Percentiles rank a stretch among this genome's conserved stretches.
Evolutionary conservation across 92 coral and sea anemone genomes (phyloP).

Genomic region (Chrysogorgia sp.): DNA sequence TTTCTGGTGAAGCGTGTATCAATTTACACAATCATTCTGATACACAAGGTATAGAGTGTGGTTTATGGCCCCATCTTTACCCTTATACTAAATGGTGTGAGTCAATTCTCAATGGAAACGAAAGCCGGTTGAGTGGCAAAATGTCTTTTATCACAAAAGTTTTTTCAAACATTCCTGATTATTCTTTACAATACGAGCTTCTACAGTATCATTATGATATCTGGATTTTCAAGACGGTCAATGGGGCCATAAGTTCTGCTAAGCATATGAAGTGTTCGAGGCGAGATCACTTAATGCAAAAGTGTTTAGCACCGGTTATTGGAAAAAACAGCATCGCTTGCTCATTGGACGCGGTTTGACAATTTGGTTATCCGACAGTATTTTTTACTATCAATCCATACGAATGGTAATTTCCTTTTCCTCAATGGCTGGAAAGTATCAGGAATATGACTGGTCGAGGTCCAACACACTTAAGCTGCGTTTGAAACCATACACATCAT

Average conservation of each 20-base stretch:
- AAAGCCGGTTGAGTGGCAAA: background rate
- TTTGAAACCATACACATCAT: conserved; percentile 34
- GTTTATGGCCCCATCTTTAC: background rate
- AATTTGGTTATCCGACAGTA: background rate
- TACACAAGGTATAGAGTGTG: background rate
- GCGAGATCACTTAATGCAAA: background rate
- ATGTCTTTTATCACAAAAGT: background rate
- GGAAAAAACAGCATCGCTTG: conserved; percentile 23
- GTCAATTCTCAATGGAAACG: background rate
- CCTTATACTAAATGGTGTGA: conserved; percentile 1
- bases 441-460: conserved; percentile 6
- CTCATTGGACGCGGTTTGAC: background rate
- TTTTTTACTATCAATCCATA: conserved; percentile 22
- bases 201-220: no score
- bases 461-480: background rate
- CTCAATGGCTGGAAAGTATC: background rate
- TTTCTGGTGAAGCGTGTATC: background rate
- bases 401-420: conserved; percentile 42
- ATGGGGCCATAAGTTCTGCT: background rate
- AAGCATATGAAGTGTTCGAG: background rate
- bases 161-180: background rate
- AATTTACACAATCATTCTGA: no score
- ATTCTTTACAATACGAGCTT: no score
- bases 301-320: background rate
- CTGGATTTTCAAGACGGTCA: no score